Conservation (phyloP, 2,797 vertebrate genomes). For the Alcedo quadribrachys region DNA sequence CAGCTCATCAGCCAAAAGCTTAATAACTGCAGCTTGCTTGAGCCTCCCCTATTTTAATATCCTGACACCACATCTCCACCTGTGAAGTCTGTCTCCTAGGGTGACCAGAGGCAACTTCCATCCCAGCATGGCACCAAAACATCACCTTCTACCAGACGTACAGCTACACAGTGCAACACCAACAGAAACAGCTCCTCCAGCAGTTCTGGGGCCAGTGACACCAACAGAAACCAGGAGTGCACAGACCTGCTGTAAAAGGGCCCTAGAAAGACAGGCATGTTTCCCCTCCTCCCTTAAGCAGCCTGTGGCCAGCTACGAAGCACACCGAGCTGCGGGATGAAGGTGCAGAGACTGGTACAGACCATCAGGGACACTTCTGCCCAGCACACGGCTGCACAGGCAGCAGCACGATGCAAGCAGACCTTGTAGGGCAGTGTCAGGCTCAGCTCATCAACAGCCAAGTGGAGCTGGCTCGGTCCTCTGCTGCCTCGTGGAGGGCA, state of each 20-base stretch:
- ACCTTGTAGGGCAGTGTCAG: accelerated
- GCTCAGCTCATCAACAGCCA: background rate
- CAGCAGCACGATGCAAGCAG: accelerated
- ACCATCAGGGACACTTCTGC: background rate
- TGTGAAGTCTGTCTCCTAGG: background rate
- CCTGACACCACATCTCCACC: background rate
- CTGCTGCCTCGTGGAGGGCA: background rate
- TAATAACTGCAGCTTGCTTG: background rate
- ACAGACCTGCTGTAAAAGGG: background rate
- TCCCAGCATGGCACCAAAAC: background rate
- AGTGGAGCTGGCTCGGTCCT: accelerated
- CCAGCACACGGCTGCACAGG: accelerated
- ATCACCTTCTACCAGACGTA: background rate
- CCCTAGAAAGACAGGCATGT: background rate
- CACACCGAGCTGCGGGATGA: background rate
- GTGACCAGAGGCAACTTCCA: background rate
- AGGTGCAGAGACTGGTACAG: background rate
- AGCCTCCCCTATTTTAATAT: background rate
- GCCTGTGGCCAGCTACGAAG: background rate
- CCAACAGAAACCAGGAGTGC: background rate
- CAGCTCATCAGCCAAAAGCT: background rate
- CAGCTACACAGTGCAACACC: background rate
- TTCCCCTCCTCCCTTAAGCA: background rate
- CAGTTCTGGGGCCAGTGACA: background rate
- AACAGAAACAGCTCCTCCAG: background rate